phyloP scores from a whole-genome alignment of 2,113 vertebrate species.

The Eudyptes chrysolophus region DNA sequence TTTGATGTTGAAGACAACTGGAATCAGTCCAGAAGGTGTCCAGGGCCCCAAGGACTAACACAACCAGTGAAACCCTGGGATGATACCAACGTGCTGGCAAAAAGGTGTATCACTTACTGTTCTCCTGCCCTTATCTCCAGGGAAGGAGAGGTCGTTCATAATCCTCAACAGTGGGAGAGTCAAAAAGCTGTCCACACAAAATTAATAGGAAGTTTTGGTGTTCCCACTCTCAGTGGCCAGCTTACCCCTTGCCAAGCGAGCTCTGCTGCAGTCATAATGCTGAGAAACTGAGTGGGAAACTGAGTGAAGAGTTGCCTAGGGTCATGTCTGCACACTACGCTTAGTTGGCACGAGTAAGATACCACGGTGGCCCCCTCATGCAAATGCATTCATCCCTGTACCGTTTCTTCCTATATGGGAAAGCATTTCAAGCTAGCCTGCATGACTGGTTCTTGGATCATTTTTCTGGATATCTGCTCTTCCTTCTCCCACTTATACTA shows the following conservation, averaged over 20 bases:
- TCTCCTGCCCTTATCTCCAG: not conserved
- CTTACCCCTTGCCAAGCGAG: not conserved
- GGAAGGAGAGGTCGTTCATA: not conserved
- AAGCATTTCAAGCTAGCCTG: not conserved
- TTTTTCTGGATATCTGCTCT: not conserved
- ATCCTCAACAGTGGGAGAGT: not conserved
- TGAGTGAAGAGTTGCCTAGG: not conserved
- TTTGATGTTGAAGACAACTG: not conserved
- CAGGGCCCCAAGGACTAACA: not conserved
- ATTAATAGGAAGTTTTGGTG: not conserved
- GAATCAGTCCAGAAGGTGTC: not conserved
- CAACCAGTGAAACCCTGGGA: not conserved
- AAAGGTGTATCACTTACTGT: not conserved
- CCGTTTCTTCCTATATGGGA: not conserved
- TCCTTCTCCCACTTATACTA: not conserved
- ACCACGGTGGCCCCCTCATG: not conserved
- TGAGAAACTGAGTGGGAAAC: not conserved
- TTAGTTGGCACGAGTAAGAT: not conserved
- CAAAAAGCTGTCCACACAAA: not conserved
- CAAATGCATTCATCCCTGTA: not conserved
- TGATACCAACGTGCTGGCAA: not conserved
- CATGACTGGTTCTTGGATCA: not conserved
- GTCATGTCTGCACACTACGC: rapidly evolving
- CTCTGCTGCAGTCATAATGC: not conserved
- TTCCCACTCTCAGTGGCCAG: not conserved